A percentile compares a stretch with the other conserved stretches of the same genome.
phyloP scores from a whole-genome alignment of 2,797 vertebrate species.

The Chromobotia macracanthus region DNA sequence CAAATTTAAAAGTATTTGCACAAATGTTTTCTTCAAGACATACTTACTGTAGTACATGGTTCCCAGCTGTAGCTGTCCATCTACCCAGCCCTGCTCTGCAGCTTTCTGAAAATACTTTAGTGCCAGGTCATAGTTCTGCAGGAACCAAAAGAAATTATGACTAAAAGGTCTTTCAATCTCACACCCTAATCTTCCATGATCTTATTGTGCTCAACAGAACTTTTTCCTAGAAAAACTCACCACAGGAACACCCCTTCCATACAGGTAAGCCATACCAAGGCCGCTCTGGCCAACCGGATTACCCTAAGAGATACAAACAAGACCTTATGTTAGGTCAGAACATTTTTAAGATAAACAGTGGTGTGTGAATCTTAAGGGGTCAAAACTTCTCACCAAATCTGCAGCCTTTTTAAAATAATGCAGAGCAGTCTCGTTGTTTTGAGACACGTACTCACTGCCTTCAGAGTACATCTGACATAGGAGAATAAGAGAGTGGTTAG shows the following conservation, averaged over 20 bases:
- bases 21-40: neutral
- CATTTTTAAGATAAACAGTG: neutral
- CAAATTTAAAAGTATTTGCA: too few species aligned
- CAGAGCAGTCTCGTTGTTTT: constrained; percentile 96
- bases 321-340: too few species aligned
- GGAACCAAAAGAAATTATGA: constrained; percentile 46
- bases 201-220: neutral
- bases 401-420: constrained; percentile 98
- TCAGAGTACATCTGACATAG: constrained; percentile 94
- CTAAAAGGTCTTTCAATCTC: neutral
- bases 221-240: constrained; percentile 73
- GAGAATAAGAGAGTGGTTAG: neutral
- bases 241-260: constrained; percentile 94
- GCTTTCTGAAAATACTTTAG: constrained; percentile 99
- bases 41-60: constrained; percentile 99
- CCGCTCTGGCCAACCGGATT: constrained; percentile 98
- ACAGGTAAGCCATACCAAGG: constrained; percentile 96
- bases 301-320: constrained; percentile 78
- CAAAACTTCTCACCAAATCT: constrained; percentile 84
- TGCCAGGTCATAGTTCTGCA: constrained; percentile 94
- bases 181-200: neutral
- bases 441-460: constrained; percentile 91
- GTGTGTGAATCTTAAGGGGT: neutral
- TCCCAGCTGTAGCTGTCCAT: constrained; percentile 95
- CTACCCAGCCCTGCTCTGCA: constrained; percentile 98